Percentiles rank a stretch among this genome's conserved stretches.
These are phyloP conservation scores for Poeciliopsis turneri DNA, from an alignment of 2,797 vertebrate species.

Conservation along the genomic window DNA sequence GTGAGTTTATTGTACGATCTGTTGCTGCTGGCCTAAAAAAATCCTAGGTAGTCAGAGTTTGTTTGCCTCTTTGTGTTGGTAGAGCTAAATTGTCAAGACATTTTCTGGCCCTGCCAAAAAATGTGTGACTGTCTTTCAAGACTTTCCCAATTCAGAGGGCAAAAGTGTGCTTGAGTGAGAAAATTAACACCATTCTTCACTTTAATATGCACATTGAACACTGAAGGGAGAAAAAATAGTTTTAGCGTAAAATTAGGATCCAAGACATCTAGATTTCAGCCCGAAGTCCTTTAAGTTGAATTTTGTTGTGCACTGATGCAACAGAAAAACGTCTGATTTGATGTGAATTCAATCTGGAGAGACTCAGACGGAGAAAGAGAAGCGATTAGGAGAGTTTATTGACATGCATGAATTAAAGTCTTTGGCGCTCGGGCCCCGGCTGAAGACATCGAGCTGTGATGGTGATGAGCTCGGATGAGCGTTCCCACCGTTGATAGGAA, in stretches of 20 bases:
- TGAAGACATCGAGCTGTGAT: too few relatives aligned
- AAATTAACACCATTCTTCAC: not conserved
- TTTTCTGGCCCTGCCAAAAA: not conserved
- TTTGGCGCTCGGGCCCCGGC: too few relatives aligned
- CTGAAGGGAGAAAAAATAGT: not conserved
- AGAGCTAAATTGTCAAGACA: not conserved
- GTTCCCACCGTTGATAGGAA: too few relatives aligned
- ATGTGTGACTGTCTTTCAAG: not conserved
- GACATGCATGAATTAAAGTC: too few relatives aligned
- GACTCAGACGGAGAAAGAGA: too few relatives aligned
- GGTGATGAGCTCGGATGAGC: too few relatives aligned
- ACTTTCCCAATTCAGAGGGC: not conserved
- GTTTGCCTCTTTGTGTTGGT: not conserved
- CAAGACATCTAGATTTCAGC: not conserved
- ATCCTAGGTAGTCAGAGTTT: not conserved
- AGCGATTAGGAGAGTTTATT: too few relatives aligned
- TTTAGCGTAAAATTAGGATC: not conserved
- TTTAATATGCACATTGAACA: not conserved
- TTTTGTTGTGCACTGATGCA: not conserved
- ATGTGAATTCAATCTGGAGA: too few relatives aligned
- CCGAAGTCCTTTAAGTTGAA: not conserved
- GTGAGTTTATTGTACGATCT: constrained; percentile 1
- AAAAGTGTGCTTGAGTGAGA: not conserved
- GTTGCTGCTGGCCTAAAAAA: not conserved
- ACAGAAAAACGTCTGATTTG: constrained; percentile 1